Base-by-base conservation (phyloP, 2,888 invertebrate species). In the Zygaena filipendulae region DNA sequence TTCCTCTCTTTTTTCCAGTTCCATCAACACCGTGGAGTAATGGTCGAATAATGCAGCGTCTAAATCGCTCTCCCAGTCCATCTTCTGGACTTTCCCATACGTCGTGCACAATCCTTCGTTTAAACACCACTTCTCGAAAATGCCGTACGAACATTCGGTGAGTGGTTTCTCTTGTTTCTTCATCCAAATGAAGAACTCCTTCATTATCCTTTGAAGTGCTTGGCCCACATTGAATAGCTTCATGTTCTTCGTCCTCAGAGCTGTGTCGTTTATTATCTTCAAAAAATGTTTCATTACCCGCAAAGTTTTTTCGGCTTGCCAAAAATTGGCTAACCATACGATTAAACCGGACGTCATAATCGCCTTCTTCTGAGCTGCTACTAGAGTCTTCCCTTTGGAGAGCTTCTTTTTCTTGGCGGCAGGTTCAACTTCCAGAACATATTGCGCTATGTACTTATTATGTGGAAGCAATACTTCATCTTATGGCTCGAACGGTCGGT, bases 41-140 rank as follows among this genome's bases (percentile, higher is more conserved):
- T 11, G 18, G 20, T 30, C 28, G 24, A 32, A 32, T n/a, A n/a
- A n/a, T n/a, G n/a, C n/a, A n/a, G n/a, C n/a, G n/a, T n/a, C n/a
- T n/a, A n/a, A n/a, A 35, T 29, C 35, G 3, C 10, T 12, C 2
- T 9, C 29, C 35, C 29, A 35, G 20, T 9, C 27, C 32, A 35
- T 35, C 29, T 13, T 11, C 11, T 29, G 35, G 33, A 32, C 22
- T 13, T 29, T 36, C 36, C 33, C 32, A 36, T 11, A 33, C 21
- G 13, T 36, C 36, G 11, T 33, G 36, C 26, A 33, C 24, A 31
- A 33, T 24, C 29, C 33, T 16, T 33, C 33, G 23, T 29, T 23
- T 23, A 13, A 30, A n/a, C 1, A 29, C 32, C 35, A 29, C 21
- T 29, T 27, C 27, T 26, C 32, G 32, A 29, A 29, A 26, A 19